A percentile compares a stretch with the other conserved stretches of the same genome.
Conservation (phyloP, 2,888 invertebrate species). For the Rhimphoctona megacephalus region DNA sequence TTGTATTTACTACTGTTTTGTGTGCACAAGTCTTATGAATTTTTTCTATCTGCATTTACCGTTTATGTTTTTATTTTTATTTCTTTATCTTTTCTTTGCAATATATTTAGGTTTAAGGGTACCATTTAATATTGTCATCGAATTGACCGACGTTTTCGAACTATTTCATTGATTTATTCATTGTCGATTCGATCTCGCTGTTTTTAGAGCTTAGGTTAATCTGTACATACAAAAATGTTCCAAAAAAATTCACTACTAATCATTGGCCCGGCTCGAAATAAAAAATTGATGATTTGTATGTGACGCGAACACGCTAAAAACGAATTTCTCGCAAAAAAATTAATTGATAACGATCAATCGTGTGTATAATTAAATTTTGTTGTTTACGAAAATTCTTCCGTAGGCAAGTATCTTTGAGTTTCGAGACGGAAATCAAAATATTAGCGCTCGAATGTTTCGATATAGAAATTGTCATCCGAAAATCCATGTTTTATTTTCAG, state of each 20-base stretch:
- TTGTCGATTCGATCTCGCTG: not conserved
- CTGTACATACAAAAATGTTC: too few relatives aligned
- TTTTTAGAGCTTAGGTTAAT: not conserved
- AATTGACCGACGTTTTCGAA: not conserved
- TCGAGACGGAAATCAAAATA: too few relatives aligned
- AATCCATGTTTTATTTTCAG: not conserved
- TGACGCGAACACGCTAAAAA: not conserved
- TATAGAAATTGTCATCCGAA: not conserved
- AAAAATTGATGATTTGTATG: not conserved
- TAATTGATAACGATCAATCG: too few relatives aligned
- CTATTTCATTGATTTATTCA: not conserved
- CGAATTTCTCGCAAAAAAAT: not conserved
- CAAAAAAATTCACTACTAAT: not conserved
- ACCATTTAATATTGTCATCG: constrained; percentile 38
- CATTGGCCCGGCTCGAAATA: not conserved
- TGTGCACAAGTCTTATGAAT: constrained; percentile 84
- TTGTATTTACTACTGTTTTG: constrained; percentile 80
- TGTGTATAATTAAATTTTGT: too few relatives aligned
- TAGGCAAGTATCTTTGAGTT: too few relatives aligned
- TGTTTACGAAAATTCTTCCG: not conserved
- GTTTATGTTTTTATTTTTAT: constrained; percentile 51
- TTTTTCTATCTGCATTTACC: constrained; percentile 73
- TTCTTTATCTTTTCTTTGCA: constrained; percentile 55
- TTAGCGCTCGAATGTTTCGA: too few relatives aligned
- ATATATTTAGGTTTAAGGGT: constrained; percentile 52